These are phyloP conservation scores for Latrodectus hesperus DNA, from an alignment of 2,888 invertebrate species.

Conservation along the genomic window DNA sequence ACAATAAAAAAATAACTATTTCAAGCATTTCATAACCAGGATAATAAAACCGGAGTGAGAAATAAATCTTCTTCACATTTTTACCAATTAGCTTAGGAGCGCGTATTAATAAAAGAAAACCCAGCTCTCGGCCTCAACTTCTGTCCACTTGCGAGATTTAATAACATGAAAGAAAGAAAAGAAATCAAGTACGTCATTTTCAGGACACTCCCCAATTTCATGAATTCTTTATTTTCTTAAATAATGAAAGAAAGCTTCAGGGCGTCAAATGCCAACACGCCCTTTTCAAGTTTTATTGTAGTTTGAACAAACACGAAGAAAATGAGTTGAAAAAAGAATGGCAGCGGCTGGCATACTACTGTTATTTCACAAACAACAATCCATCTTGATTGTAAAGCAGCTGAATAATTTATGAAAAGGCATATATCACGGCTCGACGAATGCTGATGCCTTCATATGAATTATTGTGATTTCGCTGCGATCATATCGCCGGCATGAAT, in stretches of 20 bases:
- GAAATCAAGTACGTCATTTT: neutral
- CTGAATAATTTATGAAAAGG: neutral
- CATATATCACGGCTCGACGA: no score
- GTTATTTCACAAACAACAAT: neutral
- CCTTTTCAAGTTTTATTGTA: neutral
- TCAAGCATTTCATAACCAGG: no score
- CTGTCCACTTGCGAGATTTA: neutral
- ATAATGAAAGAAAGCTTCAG: neutral
- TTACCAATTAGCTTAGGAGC: no score
- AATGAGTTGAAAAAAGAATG: neutral
- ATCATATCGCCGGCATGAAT: no score
- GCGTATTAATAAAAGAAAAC: no score
- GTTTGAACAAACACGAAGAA: constrained; percentile 1
- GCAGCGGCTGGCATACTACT: neutral
- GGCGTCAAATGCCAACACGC: constrained; percentile 3
- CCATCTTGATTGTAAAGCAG: neutral
- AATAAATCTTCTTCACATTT: no score
- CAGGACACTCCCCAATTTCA: neutral
- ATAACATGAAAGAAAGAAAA: neutral
- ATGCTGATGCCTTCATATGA: no score
- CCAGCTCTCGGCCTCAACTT: neutral
- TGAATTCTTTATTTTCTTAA: constrained; percentile 3
- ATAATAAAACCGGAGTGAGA: no score
- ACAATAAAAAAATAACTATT: no score
- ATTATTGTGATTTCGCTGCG: no score